Conservation (phyloP, 2,888 invertebrate species). For the Coleophora flavipennella region DNA sequence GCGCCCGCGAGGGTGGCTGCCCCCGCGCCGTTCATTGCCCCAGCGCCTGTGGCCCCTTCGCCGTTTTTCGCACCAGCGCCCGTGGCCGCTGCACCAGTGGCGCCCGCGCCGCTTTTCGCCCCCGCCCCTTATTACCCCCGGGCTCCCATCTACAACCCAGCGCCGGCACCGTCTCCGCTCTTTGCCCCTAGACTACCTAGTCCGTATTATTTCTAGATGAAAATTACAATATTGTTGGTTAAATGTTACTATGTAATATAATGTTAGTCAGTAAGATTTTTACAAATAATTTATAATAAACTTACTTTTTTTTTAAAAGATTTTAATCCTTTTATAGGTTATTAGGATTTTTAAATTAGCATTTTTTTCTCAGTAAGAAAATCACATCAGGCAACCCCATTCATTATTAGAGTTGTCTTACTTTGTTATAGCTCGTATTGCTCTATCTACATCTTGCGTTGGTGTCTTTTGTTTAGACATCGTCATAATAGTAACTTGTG, state of each 20-base stretch:
- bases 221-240: slow-evolving; percentile 60
- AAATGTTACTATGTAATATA: no score
- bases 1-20: slow-evolving; percentile 34
- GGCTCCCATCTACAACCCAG: slow-evolving; percentile 27
- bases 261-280: no score
- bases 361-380: slow-evolving; percentile 2
- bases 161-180: slow-evolving; percentile 35
- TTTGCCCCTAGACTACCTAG: slow-evolving; percentile 40
- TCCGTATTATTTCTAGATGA: slow-evolving; percentile 59
- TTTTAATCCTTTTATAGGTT: slow-evolving; percentile 55
- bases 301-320: slow-evolving; percentile 36
- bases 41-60: slow-evolving; percentile 35
- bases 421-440: no score
- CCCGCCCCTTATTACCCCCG: slow-evolving; percentile 33
- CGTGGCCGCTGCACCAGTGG: slow-evolving; percentile 35
- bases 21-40: slow-evolving; percentile 29
- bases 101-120: slow-evolving; percentile 54
- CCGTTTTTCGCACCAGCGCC: no score
- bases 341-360: slow-evolving; percentile 28
- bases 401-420: neutral
- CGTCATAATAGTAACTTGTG: no score
- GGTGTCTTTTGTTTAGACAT: no score
- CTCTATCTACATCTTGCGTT: no score
- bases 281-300: slow-evolving; percentile 21
- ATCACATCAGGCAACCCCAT: no score